Evolutionary conservation across 2,888 invertebrate species (phyloP), one percentile per base, ranked within the genome.

Genomic region (Ochlodes sylvanus): DNA sequence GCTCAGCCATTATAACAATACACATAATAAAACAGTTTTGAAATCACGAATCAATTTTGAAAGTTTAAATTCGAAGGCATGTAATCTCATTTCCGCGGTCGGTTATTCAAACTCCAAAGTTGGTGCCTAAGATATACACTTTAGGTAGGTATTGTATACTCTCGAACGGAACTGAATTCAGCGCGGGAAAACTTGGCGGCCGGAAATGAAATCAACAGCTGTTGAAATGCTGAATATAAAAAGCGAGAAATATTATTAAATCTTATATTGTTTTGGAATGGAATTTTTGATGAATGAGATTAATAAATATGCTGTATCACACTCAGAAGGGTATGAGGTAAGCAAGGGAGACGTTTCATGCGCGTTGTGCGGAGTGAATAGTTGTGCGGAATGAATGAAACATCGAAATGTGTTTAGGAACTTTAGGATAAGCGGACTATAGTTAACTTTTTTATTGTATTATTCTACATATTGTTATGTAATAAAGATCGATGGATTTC

Each of bases 191-290:
- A 60, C 47, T 57, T 55, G 57, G 56, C 66, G 41, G 58, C 38
- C 41, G 65, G 50, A 65, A 60, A 60, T 60, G 52, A 66, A 66
- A 58, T 32, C 50, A 38, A 65, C 47, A 57, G 65, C 47, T 44
- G 50, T 50, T 50, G 38, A 65, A 65, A 50, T 41, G 32, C n/a
- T 54, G n/a, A n/a, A 15, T 7, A 14, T 4, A 32, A 54, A 27
- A 52, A 47, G 7, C 7, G 3, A 32, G 21, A 54, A n/a, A 32
- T 32, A 54, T 54, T 54, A 38, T 60, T 52, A 15, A 7, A 21
- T 44, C 44, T 54, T 54, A 9, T 63, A 27, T 42, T 44, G 19
- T 10, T 5, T 21, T 63, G 12, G 38, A 15, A 10, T 17, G 19
- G 38, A 62, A 50, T 17, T 15, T 15, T 17, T n/a, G 12, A 2